These are phyloP conservation scores for Hedychridium roseum DNA, from an alignment of 2,888 invertebrate genomes.

Conservation along the genomic window DNA sequence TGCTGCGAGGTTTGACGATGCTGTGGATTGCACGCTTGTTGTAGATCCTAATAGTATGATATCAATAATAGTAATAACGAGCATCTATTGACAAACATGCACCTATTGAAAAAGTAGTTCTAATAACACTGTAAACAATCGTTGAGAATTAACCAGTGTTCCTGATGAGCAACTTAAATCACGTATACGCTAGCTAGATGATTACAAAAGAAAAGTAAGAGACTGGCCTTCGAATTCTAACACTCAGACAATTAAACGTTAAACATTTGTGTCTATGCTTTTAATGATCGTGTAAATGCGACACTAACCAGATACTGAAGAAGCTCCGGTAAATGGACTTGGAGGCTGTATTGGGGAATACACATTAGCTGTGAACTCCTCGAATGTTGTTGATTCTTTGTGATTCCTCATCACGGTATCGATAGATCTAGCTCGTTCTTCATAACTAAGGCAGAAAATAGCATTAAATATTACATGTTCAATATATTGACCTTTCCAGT, in stretches of 20 bases:
- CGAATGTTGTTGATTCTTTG: conserved; percentile 88
- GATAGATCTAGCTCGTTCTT: conserved; percentile 86
- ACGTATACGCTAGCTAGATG: too few relatives aligned
- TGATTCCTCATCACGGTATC: conserved; percentile 86
- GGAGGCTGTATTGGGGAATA: conserved; percentile 73
- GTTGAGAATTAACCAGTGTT: too few relatives aligned
- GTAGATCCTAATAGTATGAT: conserved; percentile 52
- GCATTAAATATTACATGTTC: conserved; percentile 9
- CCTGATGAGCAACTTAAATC: too few relatives aligned
- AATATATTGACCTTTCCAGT: too few relatives aligned
- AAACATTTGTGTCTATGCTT: too few relatives aligned
- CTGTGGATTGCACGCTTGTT: conserved; percentile 61
- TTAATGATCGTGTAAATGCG: too few relatives aligned
- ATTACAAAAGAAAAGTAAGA: too few relatives aligned
- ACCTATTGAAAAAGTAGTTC: too few relatives aligned
- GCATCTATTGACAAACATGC: background rate
- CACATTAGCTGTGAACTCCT: conserved; percentile 81
- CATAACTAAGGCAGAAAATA: conserved; percentile 73
- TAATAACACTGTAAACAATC: too few relatives aligned
- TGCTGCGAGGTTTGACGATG: conserved; percentile 68
- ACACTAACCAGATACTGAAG: conserved; percentile 58
- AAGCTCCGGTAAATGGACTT: conserved; percentile 64
- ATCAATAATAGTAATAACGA: conserved; percentile 25
- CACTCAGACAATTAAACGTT: too few relatives aligned
- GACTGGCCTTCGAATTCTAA: too few relatives aligned